A percentile compares a stretch with the other conserved stretches of the same genome.
Evolutionary conservation across 2,888 invertebrate species (phyloP).

Genomic region (Drosophila pullipes): DNA sequence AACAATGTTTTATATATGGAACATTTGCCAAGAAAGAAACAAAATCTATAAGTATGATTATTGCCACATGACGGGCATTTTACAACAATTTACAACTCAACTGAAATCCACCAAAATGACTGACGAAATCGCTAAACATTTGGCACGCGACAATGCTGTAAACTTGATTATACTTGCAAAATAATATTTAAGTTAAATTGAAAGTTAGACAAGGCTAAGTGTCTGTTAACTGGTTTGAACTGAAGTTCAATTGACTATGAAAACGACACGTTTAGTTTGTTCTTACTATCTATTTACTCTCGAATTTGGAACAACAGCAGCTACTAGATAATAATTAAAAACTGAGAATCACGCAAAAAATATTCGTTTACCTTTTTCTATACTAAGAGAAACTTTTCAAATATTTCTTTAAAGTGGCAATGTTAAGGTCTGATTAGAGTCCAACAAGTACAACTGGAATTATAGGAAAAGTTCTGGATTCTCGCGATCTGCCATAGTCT

Average conservation of each 20-base stretch:
- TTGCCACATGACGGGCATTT: slow-evolving; percentile 42
- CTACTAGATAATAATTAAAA: slow-evolving; percentile 9
- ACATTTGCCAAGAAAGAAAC: neutral
- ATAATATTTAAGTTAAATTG: slow-evolving; percentile 10
- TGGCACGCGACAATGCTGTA: slow-evolving; percentile 47
- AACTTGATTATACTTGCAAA: slow-evolving; percentile 18
- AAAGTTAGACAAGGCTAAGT: slow-evolving; percentile 27
- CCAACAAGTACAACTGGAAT: slow-evolving; percentile 1
- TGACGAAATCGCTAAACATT: slow-evolving; percentile 59
- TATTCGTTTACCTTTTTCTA: neutral
- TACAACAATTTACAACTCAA: neutral
- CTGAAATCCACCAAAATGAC: neutral
- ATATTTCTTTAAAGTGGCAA: slow-evolving; percentile 60
- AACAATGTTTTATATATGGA: slow-evolving; percentile 5
- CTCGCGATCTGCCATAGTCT: neutral
- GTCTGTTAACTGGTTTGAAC: slow-evolving; percentile 31
- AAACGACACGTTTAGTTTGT: slow-evolving; percentile 9
- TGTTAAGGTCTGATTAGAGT: slow-evolving; percentile 36
- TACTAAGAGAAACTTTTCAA: neutral
- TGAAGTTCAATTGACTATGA: slow-evolving; percentile 17
- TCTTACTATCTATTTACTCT: slow-evolving; percentile 19
- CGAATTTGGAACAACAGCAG: neutral
- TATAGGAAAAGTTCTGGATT: slow-evolving; percentile 6
- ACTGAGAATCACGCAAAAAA: neutral
- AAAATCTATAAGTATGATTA: slow-evolving; percentile 18